Evolutionary conservation across 2,888 invertebrate genomes (phyloP), one percentile per base, ranked within the genome.

Genomic region (Craniophora ligustri): DNA sequence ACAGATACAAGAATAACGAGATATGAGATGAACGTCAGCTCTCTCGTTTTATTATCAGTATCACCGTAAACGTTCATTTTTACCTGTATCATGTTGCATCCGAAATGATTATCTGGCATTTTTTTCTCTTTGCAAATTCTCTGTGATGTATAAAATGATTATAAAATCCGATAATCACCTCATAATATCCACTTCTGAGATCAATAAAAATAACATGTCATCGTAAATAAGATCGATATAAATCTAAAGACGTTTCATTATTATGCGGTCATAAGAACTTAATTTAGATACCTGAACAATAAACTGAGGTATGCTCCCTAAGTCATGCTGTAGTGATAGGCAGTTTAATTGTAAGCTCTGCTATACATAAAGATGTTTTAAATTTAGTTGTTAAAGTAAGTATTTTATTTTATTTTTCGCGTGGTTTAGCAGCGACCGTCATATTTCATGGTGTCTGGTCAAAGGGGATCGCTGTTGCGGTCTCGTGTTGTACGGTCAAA

Each of bases 401-500:
- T 40, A 35, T 18, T 35, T 63, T 67, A 59, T 75, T 85, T 87
- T 87, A 84, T 88, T 86, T 83, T 86, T 81, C 74, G 77, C 75
- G 66, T 66, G 73, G 63, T 72, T 68, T 67, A 49, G 45, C 45
- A 36, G 58, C 64, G 85, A 90, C 88, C 89, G 81, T 88, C 87
- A 87, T 91, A 90, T 87, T 86, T 91, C 84, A 89, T 75, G 67
- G 74, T 72, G 81, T 78, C 79, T 83, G 86, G 79, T 84, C 82
- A 80, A 82, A 82, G 84, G 77, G 76, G 78, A 84, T 83, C 79
- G 79, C 49, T 78, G 79, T 82, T 80, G 80, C 67, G 81, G 79
- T 81, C 78, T 57, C 54, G 54, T 72, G 56, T 64, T 72, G 60
- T 72, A 69, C 66, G 65, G 67, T 70, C 67, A 72, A 70, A 70